A percentile compares a stretch with the other conserved stretches of the same genome.
These are phyloP conservation scores for Branchellion lobata DNA, from an alignment of 2,888 invertebrate species.

Conservation along the genomic window DNA sequence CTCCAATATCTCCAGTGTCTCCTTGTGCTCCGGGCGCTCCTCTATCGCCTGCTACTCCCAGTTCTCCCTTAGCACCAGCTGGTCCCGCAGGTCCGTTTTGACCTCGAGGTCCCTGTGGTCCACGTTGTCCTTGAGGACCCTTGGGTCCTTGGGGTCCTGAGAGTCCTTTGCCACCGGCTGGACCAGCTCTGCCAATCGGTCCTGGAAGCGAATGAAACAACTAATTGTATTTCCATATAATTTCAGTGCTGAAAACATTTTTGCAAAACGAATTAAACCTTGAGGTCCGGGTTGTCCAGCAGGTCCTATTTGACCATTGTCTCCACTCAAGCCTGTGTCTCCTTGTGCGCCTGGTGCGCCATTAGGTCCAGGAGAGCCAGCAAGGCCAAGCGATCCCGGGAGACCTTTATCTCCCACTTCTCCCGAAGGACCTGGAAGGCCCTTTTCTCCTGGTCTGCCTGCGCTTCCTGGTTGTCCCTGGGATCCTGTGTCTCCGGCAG, in stretches of 20 bases:
- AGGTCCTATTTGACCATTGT: neutral
- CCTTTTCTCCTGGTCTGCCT: slow-evolving; percentile 42
- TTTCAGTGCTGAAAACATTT: slow-evolving; percentile 26
- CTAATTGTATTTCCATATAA: neutral
- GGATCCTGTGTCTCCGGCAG: slow-evolving; percentile 43
- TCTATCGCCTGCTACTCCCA: slow-evolving; percentile 32
- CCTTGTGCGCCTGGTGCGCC: slow-evolving; percentile 31
- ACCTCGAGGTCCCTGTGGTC: slow-evolving; percentile 30
- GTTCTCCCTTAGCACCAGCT: slow-evolving; percentile 40
- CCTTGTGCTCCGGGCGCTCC: slow-evolving; percentile 46
- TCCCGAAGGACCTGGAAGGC: slow-evolving; percentile 38
- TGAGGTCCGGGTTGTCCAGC: slow-evolving; percentile 28
- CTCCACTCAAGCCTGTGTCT: slow-evolving; percentile 17
- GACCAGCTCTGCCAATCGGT: slow-evolving; percentile 37
- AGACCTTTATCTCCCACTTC: slow-evolving; percentile 39
- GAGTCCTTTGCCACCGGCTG: slow-evolving; percentile 41
- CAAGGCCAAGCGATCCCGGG: slow-evolving; percentile 32
- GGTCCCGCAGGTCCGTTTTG: slow-evolving; percentile 34
- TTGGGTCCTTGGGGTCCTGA: slow-evolving; percentile 56
- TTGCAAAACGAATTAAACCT: too few relatives aligned
- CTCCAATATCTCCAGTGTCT: slow-evolving; percentile 56
- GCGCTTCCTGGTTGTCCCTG: slow-evolving; percentile 38
- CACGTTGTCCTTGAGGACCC: slow-evolving; percentile 59
- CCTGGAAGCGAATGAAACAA: too few relatives aligned
- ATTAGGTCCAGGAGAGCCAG: slow-evolving; percentile 33